Conservation (phyloP, 1,140 invertebrate species). For the Dryas iulia region DNA sequence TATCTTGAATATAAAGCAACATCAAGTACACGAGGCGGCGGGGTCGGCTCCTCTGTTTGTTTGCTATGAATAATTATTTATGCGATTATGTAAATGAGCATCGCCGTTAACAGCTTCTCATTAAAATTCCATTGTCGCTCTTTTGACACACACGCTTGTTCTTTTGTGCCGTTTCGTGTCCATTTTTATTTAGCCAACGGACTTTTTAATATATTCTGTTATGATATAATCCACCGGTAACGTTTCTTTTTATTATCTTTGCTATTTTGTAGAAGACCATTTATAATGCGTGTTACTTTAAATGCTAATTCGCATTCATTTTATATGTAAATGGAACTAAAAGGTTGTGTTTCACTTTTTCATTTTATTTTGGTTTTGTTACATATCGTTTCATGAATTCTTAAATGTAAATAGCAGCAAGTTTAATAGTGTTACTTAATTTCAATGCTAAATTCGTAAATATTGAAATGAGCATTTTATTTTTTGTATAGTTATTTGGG, state of each 20-base stretch:
- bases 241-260: conserved; percentile 18
- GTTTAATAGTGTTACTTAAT: no score
- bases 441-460: no score
- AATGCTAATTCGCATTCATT: conserved; percentile 22
- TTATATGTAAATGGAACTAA: conserved; percentile 13
- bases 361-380: not conserved
- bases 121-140: conserved; percentile 71
- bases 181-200: conserved; percentile 47
- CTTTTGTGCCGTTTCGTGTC: conserved; percentile 59
- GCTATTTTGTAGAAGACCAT: conserved; percentile 3
- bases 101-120: conserved; percentile 65
- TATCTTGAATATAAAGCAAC: conserved; percentile 1
- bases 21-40: not conserved
- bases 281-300: conserved; percentile 15
- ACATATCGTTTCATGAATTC: not conserved
- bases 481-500: no score
- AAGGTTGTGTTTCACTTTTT: not conserved
- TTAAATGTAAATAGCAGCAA: no score
- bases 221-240: conserved; percentile 28
- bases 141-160: conserved; percentile 49
- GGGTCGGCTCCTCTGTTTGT: conserved; percentile 23
- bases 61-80: conserved; percentile 66
- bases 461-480: no score
- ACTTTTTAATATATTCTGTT: conserved; percentile 39
- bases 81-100: conserved; percentile 68